Evolutionary conservation across 1,140 invertebrate species (phyloP).

Genomic region (Cardiocondyla obscurior): DNA sequence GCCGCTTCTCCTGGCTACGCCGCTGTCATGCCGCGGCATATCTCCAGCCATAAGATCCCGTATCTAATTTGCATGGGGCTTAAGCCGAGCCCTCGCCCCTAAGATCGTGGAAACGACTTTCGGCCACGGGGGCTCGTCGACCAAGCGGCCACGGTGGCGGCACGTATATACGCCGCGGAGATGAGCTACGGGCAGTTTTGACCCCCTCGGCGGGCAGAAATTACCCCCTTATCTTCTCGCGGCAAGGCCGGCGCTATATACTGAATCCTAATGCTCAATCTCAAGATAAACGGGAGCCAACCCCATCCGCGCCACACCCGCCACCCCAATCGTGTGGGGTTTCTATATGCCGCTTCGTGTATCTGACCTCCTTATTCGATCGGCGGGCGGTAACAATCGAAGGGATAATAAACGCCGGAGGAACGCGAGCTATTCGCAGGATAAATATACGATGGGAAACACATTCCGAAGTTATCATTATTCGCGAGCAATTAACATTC

Average conservation of each 20-base stretch:
- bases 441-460: not conserved
- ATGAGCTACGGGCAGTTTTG: conserved; percentile 81
- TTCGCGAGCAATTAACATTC: not conserved
- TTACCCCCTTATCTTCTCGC: conserved; percentile 80
- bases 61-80: conserved; percentile 78
- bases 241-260: conserved; percentile 75
- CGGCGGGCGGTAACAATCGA: not conserved
- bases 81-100: conserved; percentile 68
- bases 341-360: conserved; percentile 45
- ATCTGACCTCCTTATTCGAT: conserved; percentile 47
- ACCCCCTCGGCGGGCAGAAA: conserved; percentile 79
- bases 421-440: not conserved
- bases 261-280: conserved; percentile 82
- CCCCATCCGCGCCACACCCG: conserved; percentile 30
- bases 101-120: conserved; percentile 79
- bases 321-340: conserved; percentile 33
- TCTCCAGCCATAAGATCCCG: conserved; percentile 71
- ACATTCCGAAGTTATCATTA: not conserved
- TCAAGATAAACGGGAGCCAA: conserved; percentile 78
- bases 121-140: conserved; percentile 59
- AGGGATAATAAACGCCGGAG: not conserved
- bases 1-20: conserved; percentile 30
- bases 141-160: conserved; percentile 68
- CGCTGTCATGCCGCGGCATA: conserved; percentile 61
- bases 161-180: conserved; percentile 70